Evolutionary conservation across 2,888 invertebrate genomes (phyloP).

Genomic region (Pachydiplax longipennis): DNA sequence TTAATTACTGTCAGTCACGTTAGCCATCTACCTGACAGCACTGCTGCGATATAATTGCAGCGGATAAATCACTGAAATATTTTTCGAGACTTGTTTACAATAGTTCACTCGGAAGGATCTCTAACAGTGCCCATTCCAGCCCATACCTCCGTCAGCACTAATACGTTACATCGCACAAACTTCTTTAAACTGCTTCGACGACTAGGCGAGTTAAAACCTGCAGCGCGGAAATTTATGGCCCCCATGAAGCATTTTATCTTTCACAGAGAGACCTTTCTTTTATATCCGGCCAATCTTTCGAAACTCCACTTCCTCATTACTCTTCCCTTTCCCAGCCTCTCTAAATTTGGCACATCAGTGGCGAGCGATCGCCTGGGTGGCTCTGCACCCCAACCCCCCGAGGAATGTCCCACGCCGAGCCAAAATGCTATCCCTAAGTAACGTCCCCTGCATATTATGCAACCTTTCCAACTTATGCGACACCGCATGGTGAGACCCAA

Average conservation of each 20-base stretch:
- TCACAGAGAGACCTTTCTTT: background rate
- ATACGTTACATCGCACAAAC: background rate
- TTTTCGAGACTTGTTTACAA: no score
- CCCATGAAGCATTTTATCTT: background rate
- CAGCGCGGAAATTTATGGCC: background rate
- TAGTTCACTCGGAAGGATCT: no score
- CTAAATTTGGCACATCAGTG: background rate
- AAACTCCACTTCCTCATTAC: background rate
- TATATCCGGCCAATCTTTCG: background rate
- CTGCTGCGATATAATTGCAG: no score
- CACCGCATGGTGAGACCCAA: background rate
- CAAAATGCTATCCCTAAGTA: background rate
- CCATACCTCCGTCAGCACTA: background rate
- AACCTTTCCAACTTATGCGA: background rate
- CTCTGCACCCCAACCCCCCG: background rate
- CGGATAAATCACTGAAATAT: no score
- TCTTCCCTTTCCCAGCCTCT: background rate
- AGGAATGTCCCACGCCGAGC: background rate
- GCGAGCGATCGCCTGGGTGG: background rate
- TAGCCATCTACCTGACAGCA: no score
- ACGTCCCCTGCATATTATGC: background rate
- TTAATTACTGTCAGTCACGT: no score
- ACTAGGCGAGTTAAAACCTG: background rate
- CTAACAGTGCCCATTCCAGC: no score
- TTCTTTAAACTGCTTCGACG: background rate